A percentile compares a stretch with the other conserved stretches of the same genome.
Evolutionary conservation across 2,888 invertebrate genomes (phyloP).

Genomic region (Drosophila rubida): DNA sequence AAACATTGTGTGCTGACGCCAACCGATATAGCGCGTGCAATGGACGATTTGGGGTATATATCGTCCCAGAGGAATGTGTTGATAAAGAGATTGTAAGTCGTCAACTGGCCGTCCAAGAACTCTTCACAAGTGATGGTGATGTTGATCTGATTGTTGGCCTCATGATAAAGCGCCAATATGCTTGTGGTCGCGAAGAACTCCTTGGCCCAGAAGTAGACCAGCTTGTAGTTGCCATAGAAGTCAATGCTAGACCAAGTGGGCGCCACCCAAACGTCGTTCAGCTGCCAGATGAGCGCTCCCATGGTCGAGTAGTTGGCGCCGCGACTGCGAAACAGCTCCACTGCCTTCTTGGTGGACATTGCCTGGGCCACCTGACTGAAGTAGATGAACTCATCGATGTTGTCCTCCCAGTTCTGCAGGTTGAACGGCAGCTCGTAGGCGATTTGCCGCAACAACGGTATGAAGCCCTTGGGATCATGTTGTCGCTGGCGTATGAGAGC

Average conservation of each 20-base stretch:
- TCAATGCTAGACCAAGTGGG: conserved; percentile 97
- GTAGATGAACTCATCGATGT: conserved; percentile 90
- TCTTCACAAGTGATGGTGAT: conserved; percentile 89
- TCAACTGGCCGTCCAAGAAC: conserved; percentile 82
- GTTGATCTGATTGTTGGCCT: conserved; percentile 85
- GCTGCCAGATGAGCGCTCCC: conserved; percentile 99
- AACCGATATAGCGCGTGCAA: conserved; percentile 55
- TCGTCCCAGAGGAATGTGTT: conserved; percentile 87
- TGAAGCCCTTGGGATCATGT: conserved; percentile 91
- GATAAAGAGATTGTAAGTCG: conserved; percentile 86
- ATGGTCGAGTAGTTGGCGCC: conserved; percentile 88
- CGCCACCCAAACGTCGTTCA: conserved; percentile 99
- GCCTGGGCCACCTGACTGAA: conserved; percentile 96
- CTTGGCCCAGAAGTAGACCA: conserved; percentile 93
- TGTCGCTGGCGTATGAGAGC: conserved; percentile 91
- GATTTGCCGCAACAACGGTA: conserved; percentile 87
- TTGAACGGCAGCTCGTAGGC: conserved; percentile 87
- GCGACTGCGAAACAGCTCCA: conserved; percentile 91
- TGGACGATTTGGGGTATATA: conserved; percentile 81
- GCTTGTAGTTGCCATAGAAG: conserved; percentile 83
- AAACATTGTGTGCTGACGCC: background rate
- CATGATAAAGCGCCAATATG: conserved; percentile 87
- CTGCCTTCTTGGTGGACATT: conserved; percentile 92
- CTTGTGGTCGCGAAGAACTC: conserved; percentile 93
- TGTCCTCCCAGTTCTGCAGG: conserved; percentile 85